phyloP scores from a whole-genome alignment of 92 coral and sea anemone genomes.

The Blastomussa wellsi region DNA sequence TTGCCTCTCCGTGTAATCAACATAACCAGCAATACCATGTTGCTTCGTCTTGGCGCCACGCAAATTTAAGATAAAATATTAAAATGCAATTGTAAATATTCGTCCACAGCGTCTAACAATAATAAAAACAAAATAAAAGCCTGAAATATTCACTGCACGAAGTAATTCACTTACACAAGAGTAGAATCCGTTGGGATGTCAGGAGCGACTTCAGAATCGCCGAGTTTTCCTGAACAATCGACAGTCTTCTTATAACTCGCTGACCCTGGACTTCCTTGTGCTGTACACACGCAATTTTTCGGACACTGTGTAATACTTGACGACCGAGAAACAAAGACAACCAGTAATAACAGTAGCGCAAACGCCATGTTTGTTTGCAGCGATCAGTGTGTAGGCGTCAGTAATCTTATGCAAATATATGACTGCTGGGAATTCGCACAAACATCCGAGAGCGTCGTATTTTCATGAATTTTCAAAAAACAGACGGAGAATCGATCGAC shows the following conservation, averaged over 20 bases:
- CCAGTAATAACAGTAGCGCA: neutral
- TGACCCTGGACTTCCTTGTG: conserved; percentile 35
- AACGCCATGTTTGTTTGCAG: conserved; percentile 51
- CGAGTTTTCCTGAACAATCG: conserved; percentile 57
- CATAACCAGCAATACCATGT: neutral
- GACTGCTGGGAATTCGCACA: neutral
- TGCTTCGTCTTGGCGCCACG: neutral
- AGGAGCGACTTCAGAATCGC: conserved; percentile 33
- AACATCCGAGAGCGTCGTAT: neutral
- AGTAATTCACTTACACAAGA: conserved; percentile 32
- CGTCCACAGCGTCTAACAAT: neutral
- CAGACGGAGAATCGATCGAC: neutral
- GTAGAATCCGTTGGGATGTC: conserved; percentile 30
- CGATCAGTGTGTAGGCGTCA: conserved; percentile 4
- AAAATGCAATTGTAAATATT: conserved; percentile 14
- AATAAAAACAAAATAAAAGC: neutral
- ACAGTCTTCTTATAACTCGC: conserved; percentile 44
- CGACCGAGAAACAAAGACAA: conserved; percentile 19
- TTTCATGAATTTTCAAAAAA: conserved; percentile 18
- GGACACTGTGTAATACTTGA: conserved; percentile 36
- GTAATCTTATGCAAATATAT: conserved; percentile 40
- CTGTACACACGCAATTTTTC: conserved; percentile 45
- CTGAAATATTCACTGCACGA: conserved; percentile 6
- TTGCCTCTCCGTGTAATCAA: neutral
- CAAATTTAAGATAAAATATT: conserved; percentile 21